These are phyloP conservation scores for Cossypha polioptera DNA, from an alignment of 2,797 vertebrate species.

Conservation along the genomic window DNA sequence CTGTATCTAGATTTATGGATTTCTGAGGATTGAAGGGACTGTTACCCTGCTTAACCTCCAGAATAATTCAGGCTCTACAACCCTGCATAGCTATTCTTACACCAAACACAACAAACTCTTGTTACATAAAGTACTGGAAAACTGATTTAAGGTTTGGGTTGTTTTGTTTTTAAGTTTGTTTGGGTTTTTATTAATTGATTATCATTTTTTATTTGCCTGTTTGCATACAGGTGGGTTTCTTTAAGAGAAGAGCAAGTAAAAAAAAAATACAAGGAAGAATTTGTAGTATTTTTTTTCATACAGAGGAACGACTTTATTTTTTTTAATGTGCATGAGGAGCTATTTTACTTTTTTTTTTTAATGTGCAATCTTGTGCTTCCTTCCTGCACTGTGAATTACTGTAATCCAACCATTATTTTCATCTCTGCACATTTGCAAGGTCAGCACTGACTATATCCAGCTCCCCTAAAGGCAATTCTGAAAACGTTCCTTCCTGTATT, in stretches of 20 bases:
- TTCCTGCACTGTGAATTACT: constrained; percentile 42
- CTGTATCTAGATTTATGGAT: background rate
- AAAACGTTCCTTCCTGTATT: constrained; percentile 38
- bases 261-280: background rate
- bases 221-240: background rate
- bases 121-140: background rate
- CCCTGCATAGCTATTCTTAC: background rate
- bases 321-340: background rate
- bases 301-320: background rate
- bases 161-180: background rate
- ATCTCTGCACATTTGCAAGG: constrained; percentile 49
- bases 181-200: background rate
- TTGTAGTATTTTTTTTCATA: background rate
- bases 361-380: constrained; percentile 4
- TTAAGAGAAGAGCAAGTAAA: background rate
- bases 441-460: constrained; percentile 59
- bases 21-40: background rate
- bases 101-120: background rate
- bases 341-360: background rate
- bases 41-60: background rate
- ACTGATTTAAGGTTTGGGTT: background rate
- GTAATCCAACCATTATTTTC: constrained; percentile 54
- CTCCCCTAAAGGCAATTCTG: constrained; percentile 32
- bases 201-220: background rate
- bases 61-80: background rate